These are phyloP conservation scores for Limosa lapponica DNA, from an alignment of 2,797 vertebrate species.

Conservation along the genomic window DNA sequence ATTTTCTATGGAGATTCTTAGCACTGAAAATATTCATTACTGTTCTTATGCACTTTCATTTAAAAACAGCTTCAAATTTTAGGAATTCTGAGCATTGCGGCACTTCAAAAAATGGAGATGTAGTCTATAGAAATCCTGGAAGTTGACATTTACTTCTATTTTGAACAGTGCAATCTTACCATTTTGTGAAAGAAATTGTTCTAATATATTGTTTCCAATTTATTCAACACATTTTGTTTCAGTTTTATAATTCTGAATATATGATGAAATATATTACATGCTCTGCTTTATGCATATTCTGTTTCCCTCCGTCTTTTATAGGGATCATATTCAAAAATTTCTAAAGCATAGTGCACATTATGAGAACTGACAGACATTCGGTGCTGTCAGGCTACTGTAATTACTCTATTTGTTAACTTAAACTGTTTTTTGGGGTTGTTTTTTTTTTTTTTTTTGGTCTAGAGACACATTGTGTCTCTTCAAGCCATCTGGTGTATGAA, in stretches of 20 bases:
- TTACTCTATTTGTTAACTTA: neutral
- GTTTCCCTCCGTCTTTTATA: neutral
- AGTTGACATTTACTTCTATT: neutral
- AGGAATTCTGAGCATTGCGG: neutral
- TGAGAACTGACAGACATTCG: neutral
- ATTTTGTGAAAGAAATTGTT: neutral
- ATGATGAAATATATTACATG: neutral
- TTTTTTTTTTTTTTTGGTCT: neutral
- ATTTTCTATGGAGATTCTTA: neutral
- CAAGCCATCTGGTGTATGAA: neutral
- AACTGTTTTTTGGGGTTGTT: neutral
- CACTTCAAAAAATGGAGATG: neutral
- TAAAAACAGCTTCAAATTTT: neutral
- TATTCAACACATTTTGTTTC: neutral
- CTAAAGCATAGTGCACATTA: accelerated
- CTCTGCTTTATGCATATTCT: neutral
- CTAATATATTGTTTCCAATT: neutral
- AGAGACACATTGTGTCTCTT: neutral
- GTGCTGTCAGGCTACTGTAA: neutral
- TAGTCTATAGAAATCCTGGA: neutral
- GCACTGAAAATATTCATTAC: neutral
- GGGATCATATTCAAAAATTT: neutral
- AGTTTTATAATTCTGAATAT: neutral
- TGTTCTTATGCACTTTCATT: neutral
- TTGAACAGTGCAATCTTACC: neutral